Evolutionary conservation across 2,113 vertebrate species (phyloP).

Genomic region (Hippocampus barbouri): DNA sequence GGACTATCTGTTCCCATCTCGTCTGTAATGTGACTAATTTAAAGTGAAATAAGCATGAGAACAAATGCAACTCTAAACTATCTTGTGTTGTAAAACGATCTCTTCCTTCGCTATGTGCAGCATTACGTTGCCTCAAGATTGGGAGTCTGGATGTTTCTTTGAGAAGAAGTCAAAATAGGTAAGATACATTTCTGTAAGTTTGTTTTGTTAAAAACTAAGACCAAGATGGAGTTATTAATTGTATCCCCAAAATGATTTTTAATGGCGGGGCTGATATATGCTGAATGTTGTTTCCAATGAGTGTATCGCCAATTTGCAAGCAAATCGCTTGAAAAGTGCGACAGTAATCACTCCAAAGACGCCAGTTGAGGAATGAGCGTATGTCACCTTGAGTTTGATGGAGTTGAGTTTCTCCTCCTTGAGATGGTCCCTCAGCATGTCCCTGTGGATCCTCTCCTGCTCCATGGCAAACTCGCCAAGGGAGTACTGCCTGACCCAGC

Average conservation of each 20-base stretch:
- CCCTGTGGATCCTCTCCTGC: slow-evolving; percentile 90
- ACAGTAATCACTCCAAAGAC: not conserved
- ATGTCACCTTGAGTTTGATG: slow-evolving; percentile 80
- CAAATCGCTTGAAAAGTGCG: not conserved
- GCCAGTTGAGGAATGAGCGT: not conserved
- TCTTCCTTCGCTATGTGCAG: not conserved
- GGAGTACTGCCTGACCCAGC: slow-evolving; percentile 88
- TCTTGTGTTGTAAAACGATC: not conserved
- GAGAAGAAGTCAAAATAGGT: no score
- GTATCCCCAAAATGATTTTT: no score
- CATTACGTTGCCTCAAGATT: no score
- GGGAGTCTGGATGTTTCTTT: no score
- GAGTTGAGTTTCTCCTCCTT: slow-evolving; percentile 95
- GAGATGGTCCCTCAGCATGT: slow-evolving; percentile 93
- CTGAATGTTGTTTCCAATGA: not conserved
- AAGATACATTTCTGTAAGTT: no score
- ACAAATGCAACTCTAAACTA: not conserved
- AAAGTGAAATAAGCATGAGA: not conserved
- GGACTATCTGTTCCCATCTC: no score
- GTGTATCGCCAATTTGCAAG: not conserved
- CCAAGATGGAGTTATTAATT: no score
- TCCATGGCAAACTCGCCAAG: slow-evolving; percentile 94
- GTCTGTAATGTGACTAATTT: no score
- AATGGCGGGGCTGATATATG: no score
- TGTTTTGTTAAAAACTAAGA: no score